Evolutionary conservation across 2,888 invertebrate species (phyloP).

Genomic region (Chalcosyrphus nemorum): DNA sequence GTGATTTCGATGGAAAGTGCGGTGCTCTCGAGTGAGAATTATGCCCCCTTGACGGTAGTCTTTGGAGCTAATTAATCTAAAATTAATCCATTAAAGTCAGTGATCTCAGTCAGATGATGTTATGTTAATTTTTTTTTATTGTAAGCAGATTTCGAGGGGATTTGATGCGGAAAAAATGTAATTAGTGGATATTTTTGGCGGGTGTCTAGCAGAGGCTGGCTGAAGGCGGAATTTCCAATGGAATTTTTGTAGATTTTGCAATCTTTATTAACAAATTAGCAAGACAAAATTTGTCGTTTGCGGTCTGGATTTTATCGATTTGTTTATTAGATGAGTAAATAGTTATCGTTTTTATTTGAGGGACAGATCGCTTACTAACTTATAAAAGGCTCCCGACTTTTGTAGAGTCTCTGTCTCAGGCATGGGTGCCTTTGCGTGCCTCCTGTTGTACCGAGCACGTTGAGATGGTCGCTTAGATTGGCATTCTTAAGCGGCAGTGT

Average conservation of each 20-base stretch:
- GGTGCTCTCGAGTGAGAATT: slow-evolving; percentile 15
- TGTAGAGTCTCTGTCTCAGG: too few species aligned
- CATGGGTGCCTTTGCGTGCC: too few species aligned
- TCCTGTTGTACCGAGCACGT: too few species aligned
- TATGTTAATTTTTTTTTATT: slow-evolving; percentile 1
- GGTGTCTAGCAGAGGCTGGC: neutral
- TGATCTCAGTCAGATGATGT: slow-evolving; percentile 33
- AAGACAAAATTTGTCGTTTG: neutral
- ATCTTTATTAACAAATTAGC: neutral
- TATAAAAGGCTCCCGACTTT: too few species aligned
- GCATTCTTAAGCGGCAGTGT: too few species aligned
- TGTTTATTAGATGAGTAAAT: neutral
- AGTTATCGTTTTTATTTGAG: too few species aligned
- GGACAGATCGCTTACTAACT: too few species aligned
- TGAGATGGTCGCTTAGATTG: too few species aligned
- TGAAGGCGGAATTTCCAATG: neutral
- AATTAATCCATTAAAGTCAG: slow-evolving; percentile 39
- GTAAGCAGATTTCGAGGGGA: neutral
- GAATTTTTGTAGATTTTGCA: neutral
- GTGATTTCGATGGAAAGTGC: slow-evolving; percentile 7
- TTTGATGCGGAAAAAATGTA: slow-evolving; percentile 27
- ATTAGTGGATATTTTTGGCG: neutral
- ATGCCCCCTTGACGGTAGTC: neutral
- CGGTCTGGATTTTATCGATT: neutral
- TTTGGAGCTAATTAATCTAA: slow-evolving; percentile 35